A percentile compares a stretch with the other conserved stretches of the same genome.
Conservation (phyloP, 2,113 vertebrate genomes). For the Naja naja region DNA sequence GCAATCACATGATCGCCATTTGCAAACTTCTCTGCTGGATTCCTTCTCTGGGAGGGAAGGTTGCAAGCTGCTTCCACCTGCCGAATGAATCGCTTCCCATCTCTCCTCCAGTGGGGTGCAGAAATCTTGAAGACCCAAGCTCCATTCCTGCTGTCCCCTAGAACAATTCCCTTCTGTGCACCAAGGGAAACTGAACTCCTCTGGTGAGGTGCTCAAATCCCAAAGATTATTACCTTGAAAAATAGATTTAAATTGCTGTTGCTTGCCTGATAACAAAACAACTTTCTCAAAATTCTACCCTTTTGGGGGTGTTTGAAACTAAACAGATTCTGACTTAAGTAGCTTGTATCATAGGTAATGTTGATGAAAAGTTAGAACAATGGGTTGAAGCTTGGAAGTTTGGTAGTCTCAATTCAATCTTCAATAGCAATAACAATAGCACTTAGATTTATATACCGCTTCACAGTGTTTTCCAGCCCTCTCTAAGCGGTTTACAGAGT, state of each 20-base stretch:
- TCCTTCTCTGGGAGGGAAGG: neutral
- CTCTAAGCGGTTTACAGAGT: too few species aligned
- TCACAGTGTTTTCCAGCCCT: too few species aligned
- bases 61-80: neutral
- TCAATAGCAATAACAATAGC: neutral
- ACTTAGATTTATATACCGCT: too few species aligned
- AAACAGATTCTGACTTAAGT: neutral
- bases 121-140: neutral
- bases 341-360: slow-evolving; percentile 21
- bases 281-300: neutral
- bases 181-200: neutral
- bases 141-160: neutral
- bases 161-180: neutral
- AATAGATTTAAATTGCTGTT: neutral
- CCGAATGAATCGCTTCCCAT: neutral
- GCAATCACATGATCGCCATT: neutral
- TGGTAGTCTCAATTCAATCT: slow-evolving; percentile 12
- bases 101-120: neutral
- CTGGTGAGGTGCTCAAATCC: neutral
- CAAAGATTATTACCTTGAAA: neutral
- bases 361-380: neutral
- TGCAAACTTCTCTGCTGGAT: neutral
- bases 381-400: neutral
- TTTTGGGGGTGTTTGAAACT: neutral
- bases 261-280: neutral